Base-by-base conservation (phyloP, 2,888 invertebrate species). In the Drosophila imparisetae region DNA sequence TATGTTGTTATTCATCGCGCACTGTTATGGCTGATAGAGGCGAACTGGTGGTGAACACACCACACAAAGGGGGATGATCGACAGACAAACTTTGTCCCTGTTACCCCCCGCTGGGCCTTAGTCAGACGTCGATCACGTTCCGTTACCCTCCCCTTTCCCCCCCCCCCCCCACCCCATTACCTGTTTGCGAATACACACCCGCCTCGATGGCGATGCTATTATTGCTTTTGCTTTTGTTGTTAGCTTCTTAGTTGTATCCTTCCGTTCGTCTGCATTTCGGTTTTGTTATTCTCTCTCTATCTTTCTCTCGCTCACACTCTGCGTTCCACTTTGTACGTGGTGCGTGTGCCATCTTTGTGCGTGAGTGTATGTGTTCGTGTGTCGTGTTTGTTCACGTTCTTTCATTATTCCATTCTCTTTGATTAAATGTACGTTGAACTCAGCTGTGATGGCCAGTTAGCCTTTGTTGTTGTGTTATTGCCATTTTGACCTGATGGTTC, bases 371-470 rank as follows among this genome's bases (percentile, higher is more conserved):
- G 49, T 72, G 55, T 69, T 30, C 40, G 50, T 38, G 40, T 21
- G 32, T 48, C 32, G 59, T 70, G 77, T 79, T 79, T 84, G 70
- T 82, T 76, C 76, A 65, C 69, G 71, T 83, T 89, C 77, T 85
- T 79, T 80, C 74, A 80, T 74, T 78, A 76, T 68, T 34, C 62
- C 66, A 59, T 78, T 86, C 80, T 76, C 80, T 80, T 84, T 88
- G 83, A 88, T 88, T 88, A 81, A 87, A 78, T 89, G 89, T 89
- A 82, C 89, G 88, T 88, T 89, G 89, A 89, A 81, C 78, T 81
- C 71, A 69, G 70, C 77, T 77, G 69, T 61, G 57, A 49, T 68
- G 62, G 48, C 62, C 72, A 72, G 63, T 66, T 55, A 52, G 61
- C 63, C 15, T 63, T 58, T 52, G 66, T 66, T 62, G n/a, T 58